Evolutionary conservation across 2,888 invertebrate genomes (phyloP), one percentile per base, ranked within the genome.

Genomic region (Drosophila sordidula): DNA sequence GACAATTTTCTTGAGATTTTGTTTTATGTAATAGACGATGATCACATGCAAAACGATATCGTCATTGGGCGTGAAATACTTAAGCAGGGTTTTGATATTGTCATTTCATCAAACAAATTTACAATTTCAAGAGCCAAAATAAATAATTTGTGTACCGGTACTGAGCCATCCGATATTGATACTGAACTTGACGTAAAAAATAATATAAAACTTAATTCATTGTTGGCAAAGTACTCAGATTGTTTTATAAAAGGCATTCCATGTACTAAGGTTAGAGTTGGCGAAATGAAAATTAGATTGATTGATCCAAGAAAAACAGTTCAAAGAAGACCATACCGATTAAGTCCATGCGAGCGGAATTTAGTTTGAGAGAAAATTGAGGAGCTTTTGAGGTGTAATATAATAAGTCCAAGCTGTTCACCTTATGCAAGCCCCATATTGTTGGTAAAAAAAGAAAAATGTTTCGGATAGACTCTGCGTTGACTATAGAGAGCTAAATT

Each of bases 351-450:
- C 8, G n/a, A 45, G 26, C n/a, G 14, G 26, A 14, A 45, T 8
- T n/a, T 12, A 1, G 39, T 39, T 6, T 14, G 39, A 14, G 39
- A 14, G 6, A 39, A 22, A 5, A 22, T 42, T 3, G 2, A 5
- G 11, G 42, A 42, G 3, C 22, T 54, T 32, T 12, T 52, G 5
- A 41, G 32, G 18, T 14, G 39, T 14, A 51, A 25, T 16, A 16
- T 39, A 29, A 22, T 36, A 2, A 12, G 22, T 5, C 51, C 41
- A 3, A 52, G 41, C 6, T 41, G 51, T 6, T 52, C 32, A 2
- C 51, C 51, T 18, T 39, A 42, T 42, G 42, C 18, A 12, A 52
- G 51, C 51, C 41, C 29, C 8, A 42, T 52, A 16, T n/a, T 52
- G 6, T 12, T 52, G 9, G 25, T 50, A n/a, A 0, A 45, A 52